Base-by-base conservation (phyloP, 2,888 invertebrate species). In the Scrobipalpa costella region DNA sequence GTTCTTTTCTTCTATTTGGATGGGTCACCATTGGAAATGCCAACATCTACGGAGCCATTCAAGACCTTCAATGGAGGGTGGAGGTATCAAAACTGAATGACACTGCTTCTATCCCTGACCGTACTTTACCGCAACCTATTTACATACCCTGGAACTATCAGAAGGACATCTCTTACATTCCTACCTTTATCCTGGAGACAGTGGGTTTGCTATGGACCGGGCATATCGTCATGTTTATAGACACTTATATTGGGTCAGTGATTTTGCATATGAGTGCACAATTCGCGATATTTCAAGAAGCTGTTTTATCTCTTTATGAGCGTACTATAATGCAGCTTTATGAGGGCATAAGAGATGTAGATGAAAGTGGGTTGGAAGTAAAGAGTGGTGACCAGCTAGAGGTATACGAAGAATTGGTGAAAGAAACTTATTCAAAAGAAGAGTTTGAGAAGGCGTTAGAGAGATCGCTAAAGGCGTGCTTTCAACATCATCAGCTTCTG, bases 101-200 rank as follows among this genome's bases (percentile, higher is more conserved):
- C 40, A 79, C 84, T 6, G 64, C 71, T 13, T 50, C 63, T 0
- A 79, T 63, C 58, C 89, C 88, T 0, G 64, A 74, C 0, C 79
- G 90, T n/a, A 81, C 82, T 1, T 71, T 91, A 1, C 88, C 91
- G 0, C 90, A 89, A 57, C 89, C 91, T 1, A 87, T 91, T 67
- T 90, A 84, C 68, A 90, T 90, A 66, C 91, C 91, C n/a, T 91
- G 91, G 91, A 72, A 79, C 33, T 88, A 88, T 68, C 86, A 90
- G 68, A 73, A 75, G 38, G 86, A 90, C 38, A 63, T 61, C 15
- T 75, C 84, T 0, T 91, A 81, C 57, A 80, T 89, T 62, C 77
- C 79, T 5, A 88, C 91, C 0, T 89, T 88, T 66, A 71, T 83
- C 2, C 69, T 91, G 9, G 90, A 90, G 73, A 86, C 88, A 11